Evolutionary conservation across 2,113 vertebrate species (phyloP).

Genomic region (Gulo gulo): DNA sequence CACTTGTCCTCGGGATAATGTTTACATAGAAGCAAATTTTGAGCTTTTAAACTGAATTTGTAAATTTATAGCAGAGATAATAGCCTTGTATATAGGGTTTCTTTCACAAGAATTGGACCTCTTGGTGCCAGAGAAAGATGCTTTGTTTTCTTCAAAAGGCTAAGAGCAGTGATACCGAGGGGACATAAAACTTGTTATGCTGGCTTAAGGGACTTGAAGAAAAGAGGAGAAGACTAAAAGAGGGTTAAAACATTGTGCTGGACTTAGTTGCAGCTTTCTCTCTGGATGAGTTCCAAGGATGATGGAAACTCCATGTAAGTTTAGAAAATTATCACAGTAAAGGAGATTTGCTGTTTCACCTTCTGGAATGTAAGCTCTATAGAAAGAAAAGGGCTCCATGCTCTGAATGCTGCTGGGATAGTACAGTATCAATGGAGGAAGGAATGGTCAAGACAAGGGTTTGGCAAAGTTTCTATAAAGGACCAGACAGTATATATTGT

Average conservation of each 20-base stretch:
- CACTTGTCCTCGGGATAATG: neutral
- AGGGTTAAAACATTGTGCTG: neutral
- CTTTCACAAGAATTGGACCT: neutral
- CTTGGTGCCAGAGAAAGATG: neutral
- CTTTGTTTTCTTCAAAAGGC: neutral
- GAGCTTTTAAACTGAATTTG: neutral
- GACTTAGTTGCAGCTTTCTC: neutral
- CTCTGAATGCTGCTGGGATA: neutral
- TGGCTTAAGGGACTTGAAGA: neutral
- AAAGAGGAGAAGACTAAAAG: accelerated
- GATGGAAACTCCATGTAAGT: neutral
- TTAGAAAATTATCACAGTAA: neutral
- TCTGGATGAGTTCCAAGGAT: neutral
- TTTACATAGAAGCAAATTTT: neutral
- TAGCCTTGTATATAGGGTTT: neutral
- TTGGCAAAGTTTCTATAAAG: neutral
- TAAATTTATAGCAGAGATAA: neutral
- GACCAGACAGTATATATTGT: neutral
- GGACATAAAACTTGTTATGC: neutral
- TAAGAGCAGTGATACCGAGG: neutral
- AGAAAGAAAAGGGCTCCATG: neutral
- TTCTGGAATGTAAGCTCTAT: accelerated
- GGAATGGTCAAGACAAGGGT: neutral
- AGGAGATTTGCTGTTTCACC: neutral
- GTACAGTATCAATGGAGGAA: neutral